These are phyloP conservation scores for silkworm (Bombyx mori) DNA, from an alignment of 1,140 invertebrate genomes.

Conservation along the genomic window DNA sequence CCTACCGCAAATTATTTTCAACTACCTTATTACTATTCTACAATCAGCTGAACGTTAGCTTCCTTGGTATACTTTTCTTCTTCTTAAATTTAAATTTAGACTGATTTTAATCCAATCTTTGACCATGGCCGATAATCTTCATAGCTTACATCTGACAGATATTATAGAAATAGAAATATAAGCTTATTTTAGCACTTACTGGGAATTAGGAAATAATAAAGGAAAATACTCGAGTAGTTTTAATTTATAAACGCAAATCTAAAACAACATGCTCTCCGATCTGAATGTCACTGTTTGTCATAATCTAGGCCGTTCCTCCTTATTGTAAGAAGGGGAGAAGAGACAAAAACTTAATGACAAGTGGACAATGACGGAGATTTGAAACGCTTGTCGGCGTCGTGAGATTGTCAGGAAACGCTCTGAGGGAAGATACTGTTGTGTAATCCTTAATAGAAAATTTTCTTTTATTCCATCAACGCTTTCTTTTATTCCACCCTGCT, in stretches of 20 bases:
- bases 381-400: conserved; percentile 54
- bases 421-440: conserved; percentile 20
- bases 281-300: conserved; percentile 18
- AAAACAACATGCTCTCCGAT: conserved; percentile 5
- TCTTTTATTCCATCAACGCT: not conserved
- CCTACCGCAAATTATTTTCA: too few relatives aligned
- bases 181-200: too few relatives aligned
- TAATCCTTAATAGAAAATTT: conserved; percentile 27
- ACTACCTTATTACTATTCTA: too few relatives aligned
- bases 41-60: too few relatives aligned
- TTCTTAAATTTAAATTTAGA: too few relatives aligned
- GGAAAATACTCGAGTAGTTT: not conserved
- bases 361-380: conserved; percentile 63
- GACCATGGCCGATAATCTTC: too few relatives aligned
- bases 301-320: conserved; percentile 36
- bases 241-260: not conserved
- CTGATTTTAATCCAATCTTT: too few relatives aligned
- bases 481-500: too few relatives aligned
- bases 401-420: conserved; percentile 38
- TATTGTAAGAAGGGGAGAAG: conserved; percentile 49
- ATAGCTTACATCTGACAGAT: too few relatives aligned
- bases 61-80: too few relatives aligned
- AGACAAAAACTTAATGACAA: conserved; percentile 70
- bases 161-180: too few relatives aligned
- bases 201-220: too few relatives aligned